These are phyloP conservation scores for Aurelia coerulea DNA, from an alignment of 30 jellyfish, hydroid and myxozoan species.

Conservation along the genomic window DNA sequence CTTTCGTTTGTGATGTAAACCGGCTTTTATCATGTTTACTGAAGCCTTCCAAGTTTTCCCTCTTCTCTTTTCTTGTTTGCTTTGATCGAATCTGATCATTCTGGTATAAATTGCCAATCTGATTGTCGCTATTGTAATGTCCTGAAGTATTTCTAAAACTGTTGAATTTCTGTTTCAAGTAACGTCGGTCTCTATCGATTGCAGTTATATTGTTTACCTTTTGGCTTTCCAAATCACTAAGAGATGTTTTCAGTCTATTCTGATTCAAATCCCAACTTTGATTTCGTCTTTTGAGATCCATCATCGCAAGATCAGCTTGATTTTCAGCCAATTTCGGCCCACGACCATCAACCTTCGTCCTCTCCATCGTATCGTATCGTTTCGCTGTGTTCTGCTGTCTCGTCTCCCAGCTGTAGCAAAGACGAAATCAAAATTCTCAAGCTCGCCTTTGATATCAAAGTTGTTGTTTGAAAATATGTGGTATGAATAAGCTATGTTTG, in stretches of 20 bases:
- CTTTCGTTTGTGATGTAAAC: too few species aligned
- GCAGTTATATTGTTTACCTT: slow-evolving; percentile 44
- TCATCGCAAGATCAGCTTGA: slow-evolving; percentile 30
- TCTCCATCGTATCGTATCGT: not conserved
- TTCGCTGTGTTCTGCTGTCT: not conserved
- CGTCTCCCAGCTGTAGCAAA: too few species aligned
- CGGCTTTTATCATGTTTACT: too few species aligned
- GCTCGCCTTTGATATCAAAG: too few species aligned
- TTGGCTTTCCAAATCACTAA: slow-evolving; percentile 48
- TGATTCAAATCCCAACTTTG: slow-evolving; percentile 34
- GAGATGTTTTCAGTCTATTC: slow-evolving; percentile 29
- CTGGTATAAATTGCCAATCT: too few species aligned
- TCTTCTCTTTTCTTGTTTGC: too few species aligned
- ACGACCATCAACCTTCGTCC: too few species aligned
- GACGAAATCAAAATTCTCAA: too few species aligned
- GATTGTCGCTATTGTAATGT: not conserved
- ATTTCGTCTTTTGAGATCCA: slow-evolving; percentile 48
- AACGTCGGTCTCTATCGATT: slow-evolving; percentile 42
- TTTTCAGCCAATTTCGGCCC: not conserved
- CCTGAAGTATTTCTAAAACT: slow-evolving; percentile 57
- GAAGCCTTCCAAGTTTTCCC: too few species aligned
- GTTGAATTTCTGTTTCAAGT: slow-evolving; percentile 39
- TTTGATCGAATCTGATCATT: too few species aligned
- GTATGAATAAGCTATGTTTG: too few species aligned
- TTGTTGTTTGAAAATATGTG: too few species aligned